These are phyloP conservation scores for Meganola albula DNA, from an alignment of 2,888 invertebrate genomes.

Conservation along the genomic window DNA sequence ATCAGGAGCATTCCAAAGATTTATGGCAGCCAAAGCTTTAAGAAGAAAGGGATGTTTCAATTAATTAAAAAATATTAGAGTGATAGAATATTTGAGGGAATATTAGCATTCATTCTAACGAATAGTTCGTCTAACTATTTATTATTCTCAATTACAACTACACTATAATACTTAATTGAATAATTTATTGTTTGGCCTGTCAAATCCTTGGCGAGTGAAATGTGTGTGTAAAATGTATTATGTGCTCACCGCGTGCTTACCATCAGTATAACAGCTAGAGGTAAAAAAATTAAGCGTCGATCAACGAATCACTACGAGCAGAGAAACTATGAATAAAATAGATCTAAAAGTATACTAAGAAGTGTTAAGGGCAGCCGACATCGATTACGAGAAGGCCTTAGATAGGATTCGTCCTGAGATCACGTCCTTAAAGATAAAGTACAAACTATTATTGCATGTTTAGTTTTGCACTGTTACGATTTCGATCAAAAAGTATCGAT, in stretches of 20 bases:
- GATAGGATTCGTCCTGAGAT: conserved; percentile 74
- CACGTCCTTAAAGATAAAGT: conserved; percentile 74
- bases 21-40: too few relatives aligned
- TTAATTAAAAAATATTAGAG: too few relatives aligned
- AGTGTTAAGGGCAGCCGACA: conserved; percentile 57
- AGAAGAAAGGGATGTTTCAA: too few relatives aligned
- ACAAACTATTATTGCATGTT: conserved; percentile 75
- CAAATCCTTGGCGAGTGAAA: conserved; percentile 63
- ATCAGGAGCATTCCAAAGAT: too few relatives aligned
- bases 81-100: conserved; percentile 13
- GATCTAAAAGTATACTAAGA: conserved; percentile 42
- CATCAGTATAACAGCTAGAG: conserved; percentile 42
- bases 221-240: conserved; percentile 53
- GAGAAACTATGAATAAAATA: conserved; percentile 62
- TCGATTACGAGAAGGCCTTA: conserved; percentile 66
- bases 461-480: conserved; percentile 72
- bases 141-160: conserved; percentile 41
- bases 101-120: conserved; percentile 28
- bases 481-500: conserved; percentile 47
- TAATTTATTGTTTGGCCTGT: conserved; percentile 65
- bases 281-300: conserved; percentile 54
- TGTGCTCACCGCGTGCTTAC: conserved; percentile 65
- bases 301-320: conserved; percentile 60
- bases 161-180: conserved; percentile 52
- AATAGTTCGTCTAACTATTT: conserved; percentile 36